Evolutionary conservation across 1,140 invertebrate genomes (phyloP), one percentile per base, ranked within the genome.

Genomic region (Drosophila nasuta): DNA sequence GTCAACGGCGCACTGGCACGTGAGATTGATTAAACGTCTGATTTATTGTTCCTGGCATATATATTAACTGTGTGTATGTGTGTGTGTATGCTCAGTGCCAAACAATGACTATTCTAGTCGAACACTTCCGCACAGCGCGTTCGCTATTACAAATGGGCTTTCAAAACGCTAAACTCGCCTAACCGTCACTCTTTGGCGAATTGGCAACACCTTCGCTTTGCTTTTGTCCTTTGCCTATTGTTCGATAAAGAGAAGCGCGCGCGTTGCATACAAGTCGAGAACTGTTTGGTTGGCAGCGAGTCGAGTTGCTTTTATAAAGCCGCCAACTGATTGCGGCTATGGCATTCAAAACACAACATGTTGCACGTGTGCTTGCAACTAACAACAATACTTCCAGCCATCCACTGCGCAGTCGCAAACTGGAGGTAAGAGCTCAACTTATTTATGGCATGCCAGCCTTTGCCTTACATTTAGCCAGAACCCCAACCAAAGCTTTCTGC

Each of bases 311-410:
- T 88, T 89, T 88, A 88, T 88, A 80, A 65, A 35, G 43, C 13
- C 68, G 69, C 62, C 60, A 71, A 80, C 73, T 56, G 46, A 56
- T 69, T 71, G 72, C 71, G 75, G 76, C 71, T 68, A 49, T 25
- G 67, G 70, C 77, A 89, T 88, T 88, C 85, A 88, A 88, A 88
- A 88, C 83, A 88, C 83, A 88, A 88, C 83, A 79, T 68, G 83
- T 89, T 88, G 85, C 80, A 89, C 52, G 35, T 38, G 45, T 7
- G 45, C 69, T 68, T 75, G 73, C 80, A 82, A 87, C 70, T 51
- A 88, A 79, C 35, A 87, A 88, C 83, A 88, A 88, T 57, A 57
- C 59, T 62, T 75, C 56, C 67, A 67, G 51, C 1, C 5, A 0
- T 0, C 1, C 20, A 41, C 8, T 10, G 70, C 85, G 80, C 83